phyloP scores from a whole-genome alignment of 1,140 invertebrate species.

The Coelopa frigida region DNA sequence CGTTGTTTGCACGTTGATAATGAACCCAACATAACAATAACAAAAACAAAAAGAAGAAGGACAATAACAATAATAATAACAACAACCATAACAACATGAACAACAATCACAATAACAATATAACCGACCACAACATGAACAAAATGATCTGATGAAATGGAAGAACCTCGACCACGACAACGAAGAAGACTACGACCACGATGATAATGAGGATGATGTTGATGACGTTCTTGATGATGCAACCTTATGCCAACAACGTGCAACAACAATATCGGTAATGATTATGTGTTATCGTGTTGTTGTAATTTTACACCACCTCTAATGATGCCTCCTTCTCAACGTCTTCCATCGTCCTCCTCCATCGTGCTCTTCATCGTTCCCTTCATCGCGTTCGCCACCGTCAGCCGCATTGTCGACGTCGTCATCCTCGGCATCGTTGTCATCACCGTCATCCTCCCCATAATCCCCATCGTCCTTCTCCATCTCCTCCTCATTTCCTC shows the following conservation, averaged over 20 bases:
- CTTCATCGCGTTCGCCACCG: neutral
- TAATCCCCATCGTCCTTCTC: neutral
- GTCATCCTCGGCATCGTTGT: neutral
- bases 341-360: conserved; percentile 1
- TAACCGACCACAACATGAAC: neutral
- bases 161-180: neutral
- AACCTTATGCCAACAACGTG: conserved; percentile 1
- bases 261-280: conserved; percentile 27
- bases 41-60: no score
- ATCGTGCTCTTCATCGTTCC: neutral
- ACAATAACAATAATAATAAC: no score
- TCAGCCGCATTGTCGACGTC: neutral
- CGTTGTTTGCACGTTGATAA: conserved; percentile 41
- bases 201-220: no score
- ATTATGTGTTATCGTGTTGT: conserved; percentile 44
- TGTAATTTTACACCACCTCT: conserved; percentile 42
- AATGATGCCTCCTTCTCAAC: conserved; percentile 37
- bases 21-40: no score
- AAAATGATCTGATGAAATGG: no score
- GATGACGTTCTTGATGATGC: no score
- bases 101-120: neutral
- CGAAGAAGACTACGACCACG: neutral
- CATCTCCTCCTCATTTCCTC: neutral
- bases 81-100: neutral
- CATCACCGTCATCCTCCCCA: neutral